Evolutionary conservation across 2,888 invertebrate genomes (phyloP), one percentile per base, ranked within the genome.

Genomic region (Rhogogaster chlorosoma): DNA sequence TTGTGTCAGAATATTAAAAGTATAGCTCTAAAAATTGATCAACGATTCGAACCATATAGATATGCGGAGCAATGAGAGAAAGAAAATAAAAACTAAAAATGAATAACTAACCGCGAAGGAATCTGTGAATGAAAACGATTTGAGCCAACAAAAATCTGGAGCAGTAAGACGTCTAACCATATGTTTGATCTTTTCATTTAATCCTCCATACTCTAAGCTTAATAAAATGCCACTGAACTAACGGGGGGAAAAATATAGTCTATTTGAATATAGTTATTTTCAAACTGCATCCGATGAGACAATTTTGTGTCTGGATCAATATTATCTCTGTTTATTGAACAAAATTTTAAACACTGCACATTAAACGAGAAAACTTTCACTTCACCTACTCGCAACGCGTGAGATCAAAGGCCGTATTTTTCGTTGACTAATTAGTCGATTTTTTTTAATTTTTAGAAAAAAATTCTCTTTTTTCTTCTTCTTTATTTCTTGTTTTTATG

Each of bases 81-180:
- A 26, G 9, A 70, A 70, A 70, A 70, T n/a, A 12, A 73, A 26
- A n/a, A 45, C 26, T 3, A 75, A 45, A n/a, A 22, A n/a, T 38
- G 42, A 9, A 49, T 10, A 38, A 36, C 26, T 9, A 29, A 61
- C 22, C n/a, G 22, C n/a, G 78, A n/a, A 29, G 57, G 22, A 38
- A 61, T 61, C 38, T 80, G 45, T 80, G 80, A 80, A 80, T 61
- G 80, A 61, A 61, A 80, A 57, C 38, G 38, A 61, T 61, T 80
- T 61, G 61, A 38, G 57, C 38, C 2, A 38, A 36, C 61, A 61
- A 26, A 26, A 61, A 80, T 80, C 22, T 80, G 15, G 80, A 80
- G 61, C 80, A 61, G 38, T 61, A 29, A 7, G 15, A 22, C 22
- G 12, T 73, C 73, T 42, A 38, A 73, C 26, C 10, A 53, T 9